Base-by-base conservation (phyloP, 2,113 vertebrate species). In the Rhinoptilus africanus region DNA sequence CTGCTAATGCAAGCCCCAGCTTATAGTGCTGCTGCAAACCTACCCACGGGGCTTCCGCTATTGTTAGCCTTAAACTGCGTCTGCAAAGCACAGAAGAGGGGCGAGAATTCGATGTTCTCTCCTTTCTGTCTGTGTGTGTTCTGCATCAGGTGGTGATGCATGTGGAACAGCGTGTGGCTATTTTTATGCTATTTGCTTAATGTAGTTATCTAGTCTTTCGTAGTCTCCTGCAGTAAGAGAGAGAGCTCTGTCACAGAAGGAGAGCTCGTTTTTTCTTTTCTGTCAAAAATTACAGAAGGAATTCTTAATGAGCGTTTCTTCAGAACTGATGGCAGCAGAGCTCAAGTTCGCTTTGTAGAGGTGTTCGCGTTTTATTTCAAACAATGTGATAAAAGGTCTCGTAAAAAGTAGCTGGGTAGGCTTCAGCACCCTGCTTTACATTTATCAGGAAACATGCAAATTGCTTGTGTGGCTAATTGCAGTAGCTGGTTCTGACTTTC, bases 271-370 rank as follows among this genome's bases (percentile, higher is more conserved):
- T 81, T 81, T 78, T 50, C 66, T 68, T 85, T 80, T 81, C 85
- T 75, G 68, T 48, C 51, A 92, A 83, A 96, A 94, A 91, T 88
- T 66, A 90, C 60, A 78, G 75, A 93, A 83, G 59, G 67, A 94
- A 92, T 92, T 50, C 47, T 84, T 92, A 91, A 82, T n/a, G 48
- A 89, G 32, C 2, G 7, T n/a, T 94, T 82, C 71, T 68, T 93
- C 83, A 91, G 83, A 84, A 81, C n/a, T 60, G 60, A 59, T n/a
- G 43, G 66, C 66, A 60, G 43, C 32, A 75, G 79, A 91, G 68
- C 51, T 71, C 35, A 74, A 54, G 47, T 48, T 81, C 1, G 2
- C 39, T 89, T 92, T 75, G 71, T 18, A 81, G 51, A 68, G 51
- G 19, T 81, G 39, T n/a, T 78, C 78, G 41, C 1, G 8, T 78